Percentiles rank a stretch among this genome's conserved stretches.
These are phyloP conservation scores for Lordiphosa mommai DNA, from an alignment of 1,140 invertebrate species.

Conservation along the genomic window DNA sequence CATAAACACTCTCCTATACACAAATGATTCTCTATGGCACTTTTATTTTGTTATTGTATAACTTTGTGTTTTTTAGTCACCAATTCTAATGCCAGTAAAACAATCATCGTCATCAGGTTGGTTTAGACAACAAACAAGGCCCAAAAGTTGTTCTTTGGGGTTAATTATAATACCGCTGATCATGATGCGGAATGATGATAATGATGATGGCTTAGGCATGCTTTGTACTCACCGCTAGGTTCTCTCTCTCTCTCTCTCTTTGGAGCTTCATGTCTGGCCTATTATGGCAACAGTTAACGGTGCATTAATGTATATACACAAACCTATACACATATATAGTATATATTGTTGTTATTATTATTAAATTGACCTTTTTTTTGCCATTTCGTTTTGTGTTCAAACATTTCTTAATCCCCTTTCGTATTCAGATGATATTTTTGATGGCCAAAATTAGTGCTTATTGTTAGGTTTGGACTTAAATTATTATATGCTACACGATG, in stretches of 20 bases:
- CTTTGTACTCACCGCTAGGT: slow-evolving; percentile 54
- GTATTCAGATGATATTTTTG: slow-evolving; percentile 45
- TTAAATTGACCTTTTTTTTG: slow-evolving; percentile 74
- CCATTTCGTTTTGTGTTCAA: slow-evolving; percentile 31
- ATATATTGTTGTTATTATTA: slow-evolving; percentile 45
- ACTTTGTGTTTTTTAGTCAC: slow-evolving; percentile 51
- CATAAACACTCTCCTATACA: slow-evolving; percentile 31
- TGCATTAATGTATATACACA: slow-evolving; percentile 50
- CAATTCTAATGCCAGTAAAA: slow-evolving; percentile 20
- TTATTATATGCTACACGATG: neutral
- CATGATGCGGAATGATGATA: slow-evolving; percentile 32
- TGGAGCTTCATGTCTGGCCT: slow-evolving; percentile 5
- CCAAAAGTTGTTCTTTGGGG: slow-evolving; percentile 30
- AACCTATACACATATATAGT: too few relatives aligned
- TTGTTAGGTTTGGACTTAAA: slow-evolving; percentile 36
- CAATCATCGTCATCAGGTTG: neutral
- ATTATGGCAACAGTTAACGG: slow-evolving; percentile 70
- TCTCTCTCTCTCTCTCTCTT: slow-evolving; percentile 13
- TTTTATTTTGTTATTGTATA: slow-evolving; percentile 18
- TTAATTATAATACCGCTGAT: slow-evolving; percentile 65
- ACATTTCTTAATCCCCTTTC: slow-evolving; percentile 46
- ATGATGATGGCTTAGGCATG: slow-evolving; percentile 44
- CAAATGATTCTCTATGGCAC: slow-evolving; percentile 4
- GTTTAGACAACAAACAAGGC: neutral
- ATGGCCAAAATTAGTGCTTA: slow-evolving; percentile 53